Evolutionary conservation across 1,140 invertebrate species (phyloP).

Genomic region (Calliphora vicina): DNA sequence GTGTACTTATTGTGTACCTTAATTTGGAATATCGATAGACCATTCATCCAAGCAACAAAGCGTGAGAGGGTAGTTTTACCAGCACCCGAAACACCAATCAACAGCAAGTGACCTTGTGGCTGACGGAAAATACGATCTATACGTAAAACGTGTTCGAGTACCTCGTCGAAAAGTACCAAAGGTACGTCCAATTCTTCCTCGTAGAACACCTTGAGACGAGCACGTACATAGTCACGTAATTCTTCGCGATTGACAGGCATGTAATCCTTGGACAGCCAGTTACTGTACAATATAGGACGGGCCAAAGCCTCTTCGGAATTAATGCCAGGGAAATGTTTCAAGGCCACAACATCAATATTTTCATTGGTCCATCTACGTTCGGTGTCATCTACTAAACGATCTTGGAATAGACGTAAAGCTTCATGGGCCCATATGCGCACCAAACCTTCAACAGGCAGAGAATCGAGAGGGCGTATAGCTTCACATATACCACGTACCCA

Average conservation of each 20-base stretch:
- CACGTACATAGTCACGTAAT: conserved; percentile 95
- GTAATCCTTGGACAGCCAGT: conserved; percentile 99
- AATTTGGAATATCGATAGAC: conserved; percentile 97
- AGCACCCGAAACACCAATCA: conserved; percentile 97
- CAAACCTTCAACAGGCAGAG: conserved; percentile 89
- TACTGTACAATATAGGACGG: conserved; percentile 91
- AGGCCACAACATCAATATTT: conserved; percentile 92
- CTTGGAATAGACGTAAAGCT: conserved; percentile 96
- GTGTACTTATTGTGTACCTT: conserved; percentile 99
- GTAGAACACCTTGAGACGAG: conserved; percentile 98
- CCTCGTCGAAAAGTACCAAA: conserved; percentile 97
- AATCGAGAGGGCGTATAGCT: conserved; percentile 94
- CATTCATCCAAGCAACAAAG: conserved; percentile 99
- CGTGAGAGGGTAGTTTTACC: conserved; percentile 98
- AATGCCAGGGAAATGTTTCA: conserved; percentile 94
- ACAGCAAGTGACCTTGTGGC: conserved; percentile 94
- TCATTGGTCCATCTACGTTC: conserved; percentile 98
- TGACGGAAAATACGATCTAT: conserved; percentile 99
- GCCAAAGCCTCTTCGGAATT: conserved; percentile 85
- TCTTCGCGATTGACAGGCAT: conserved; percentile 95
- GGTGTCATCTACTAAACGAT: conserved; percentile 91
- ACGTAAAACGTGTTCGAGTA: conserved; percentile 96
- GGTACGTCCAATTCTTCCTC: conserved; percentile 99
- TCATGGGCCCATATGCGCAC: conserved; percentile 99
- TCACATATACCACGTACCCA: conserved; percentile 99